Percentiles rank a stretch among this genome's conserved stretches.
phyloP scores from a whole-genome alignment of 2,113 vertebrate genomes.

The Alligator sinensis region DNA sequence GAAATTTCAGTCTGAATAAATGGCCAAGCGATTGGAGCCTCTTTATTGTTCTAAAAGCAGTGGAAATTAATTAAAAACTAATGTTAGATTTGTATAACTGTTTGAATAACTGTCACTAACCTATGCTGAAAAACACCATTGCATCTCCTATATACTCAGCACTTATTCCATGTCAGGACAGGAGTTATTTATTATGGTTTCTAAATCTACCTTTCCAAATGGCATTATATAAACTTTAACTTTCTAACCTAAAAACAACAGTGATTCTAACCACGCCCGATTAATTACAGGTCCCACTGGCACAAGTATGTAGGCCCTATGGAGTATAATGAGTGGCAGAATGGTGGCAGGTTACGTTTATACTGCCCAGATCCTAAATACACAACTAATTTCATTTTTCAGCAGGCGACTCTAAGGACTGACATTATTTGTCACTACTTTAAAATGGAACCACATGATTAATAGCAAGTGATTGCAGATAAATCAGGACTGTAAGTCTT shows the following conservation, averaged over 20 bases:
- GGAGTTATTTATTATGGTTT: background rate
- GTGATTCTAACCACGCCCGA: background rate
- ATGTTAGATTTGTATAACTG: background rate
- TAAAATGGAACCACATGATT: background rate
- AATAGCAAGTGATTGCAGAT: background rate
- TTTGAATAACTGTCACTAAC: background rate
- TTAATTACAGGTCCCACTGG: background rate
- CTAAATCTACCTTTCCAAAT: background rate
- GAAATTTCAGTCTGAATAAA: background rate
- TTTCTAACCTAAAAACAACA: background rate
- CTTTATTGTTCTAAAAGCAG: background rate
- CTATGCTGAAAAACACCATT: background rate
- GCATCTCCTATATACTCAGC: background rate
- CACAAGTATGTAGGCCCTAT: background rate
- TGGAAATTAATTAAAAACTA: background rate
- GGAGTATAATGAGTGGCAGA: conserved; percentile 13
- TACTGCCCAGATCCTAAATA: background rate
- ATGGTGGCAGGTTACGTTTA: background rate
- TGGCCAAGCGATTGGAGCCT: background rate
- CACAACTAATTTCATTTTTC: background rate
- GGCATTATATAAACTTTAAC: background rate
- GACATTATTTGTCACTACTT: background rate
- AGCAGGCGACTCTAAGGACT: background rate
- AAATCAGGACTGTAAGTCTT: background rate
- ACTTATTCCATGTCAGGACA: background rate